Evolutionary conservation across 1,140 invertebrate genomes (phyloP).

Genomic region (Bombus polaris): DNA sequence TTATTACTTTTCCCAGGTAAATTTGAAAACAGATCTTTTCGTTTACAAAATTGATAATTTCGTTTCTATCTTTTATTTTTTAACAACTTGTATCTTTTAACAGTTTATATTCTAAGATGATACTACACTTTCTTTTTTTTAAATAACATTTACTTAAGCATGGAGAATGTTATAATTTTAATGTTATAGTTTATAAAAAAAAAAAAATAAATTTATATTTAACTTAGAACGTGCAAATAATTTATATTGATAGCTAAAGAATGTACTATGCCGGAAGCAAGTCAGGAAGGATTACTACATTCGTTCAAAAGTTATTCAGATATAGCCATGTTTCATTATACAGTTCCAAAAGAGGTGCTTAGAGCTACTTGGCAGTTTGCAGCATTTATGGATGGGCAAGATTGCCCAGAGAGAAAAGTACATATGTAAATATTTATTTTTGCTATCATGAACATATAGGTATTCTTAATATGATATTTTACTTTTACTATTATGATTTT

Average conservation of each 20-base stretch:
- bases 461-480: slow-evolving; percentile 5
- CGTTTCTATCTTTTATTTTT: background rate
- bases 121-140: too few relatives aligned
- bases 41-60: background rate
- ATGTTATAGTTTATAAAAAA: too few relatives aligned
- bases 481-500: slow-evolving; percentile 40
- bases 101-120: background rate
- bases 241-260: slow-evolving; percentile 24
- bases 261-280: slow-evolving; percentile 79
- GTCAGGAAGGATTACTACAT: slow-evolving; percentile 82
- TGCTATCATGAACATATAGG: background rate
- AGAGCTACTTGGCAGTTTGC: slow-evolving; percentile 84
- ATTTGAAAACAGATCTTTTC: background rate
- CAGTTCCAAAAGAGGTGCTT: slow-evolving; percentile 81
- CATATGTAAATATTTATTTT: slow-evolving; percentile 77
- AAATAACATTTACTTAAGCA: background rate
- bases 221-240: background rate
- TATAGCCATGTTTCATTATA: slow-evolving; percentile 83
- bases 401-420: slow-evolving; percentile 80
- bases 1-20: slow-evolving; percentile 56
- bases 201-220: background rate
- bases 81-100: background rate
- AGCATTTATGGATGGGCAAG: slow-evolving; percentile 82
- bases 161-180: background rate
- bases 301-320: slow-evolving; percentile 83